Conservation (phyloP, 2,113 vertebrate species). For the Lagopus leucura region DNA sequence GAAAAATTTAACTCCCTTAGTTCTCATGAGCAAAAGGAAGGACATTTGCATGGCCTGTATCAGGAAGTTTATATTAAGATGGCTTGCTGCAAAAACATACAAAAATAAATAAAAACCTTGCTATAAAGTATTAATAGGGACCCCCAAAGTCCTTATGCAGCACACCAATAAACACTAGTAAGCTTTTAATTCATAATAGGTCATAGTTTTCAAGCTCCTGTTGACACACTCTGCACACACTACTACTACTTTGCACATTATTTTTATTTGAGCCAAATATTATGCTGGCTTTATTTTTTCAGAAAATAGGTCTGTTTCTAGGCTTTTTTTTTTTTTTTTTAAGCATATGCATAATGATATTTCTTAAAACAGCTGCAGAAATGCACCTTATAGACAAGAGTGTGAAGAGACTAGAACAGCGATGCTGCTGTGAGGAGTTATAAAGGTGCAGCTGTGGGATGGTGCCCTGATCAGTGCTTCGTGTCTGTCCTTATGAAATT, state of each 20-base stretch:
- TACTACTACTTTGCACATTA: background rate
- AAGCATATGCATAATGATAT: background rate
- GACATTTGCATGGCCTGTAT: background rate
- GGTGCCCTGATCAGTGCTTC: background rate
- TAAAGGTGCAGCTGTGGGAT: background rate
- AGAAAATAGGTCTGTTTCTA: background rate
- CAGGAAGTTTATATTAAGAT: background rate
- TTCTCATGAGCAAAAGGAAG: background rate
- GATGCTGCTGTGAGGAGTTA: background rate
- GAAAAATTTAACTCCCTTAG: background rate
- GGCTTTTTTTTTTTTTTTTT: background rate
- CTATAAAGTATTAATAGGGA: background rate
- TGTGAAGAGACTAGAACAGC: background rate
- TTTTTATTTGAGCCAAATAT: background rate
- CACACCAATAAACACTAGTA: background rate
- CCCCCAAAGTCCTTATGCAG: background rate
- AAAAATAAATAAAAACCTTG: background rate
- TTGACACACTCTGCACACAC: background rate
- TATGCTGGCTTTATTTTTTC: background rate
- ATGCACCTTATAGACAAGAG: background rate
- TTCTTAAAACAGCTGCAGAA: background rate
- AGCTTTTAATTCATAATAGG: constrained; percentile 1
- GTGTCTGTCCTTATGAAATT: background rate
- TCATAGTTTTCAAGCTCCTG: background rate
- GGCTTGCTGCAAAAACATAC: background rate